Conservation (phyloP, 1,140 invertebrate genomes). For the Brachionus rotundiformis region DNA sequence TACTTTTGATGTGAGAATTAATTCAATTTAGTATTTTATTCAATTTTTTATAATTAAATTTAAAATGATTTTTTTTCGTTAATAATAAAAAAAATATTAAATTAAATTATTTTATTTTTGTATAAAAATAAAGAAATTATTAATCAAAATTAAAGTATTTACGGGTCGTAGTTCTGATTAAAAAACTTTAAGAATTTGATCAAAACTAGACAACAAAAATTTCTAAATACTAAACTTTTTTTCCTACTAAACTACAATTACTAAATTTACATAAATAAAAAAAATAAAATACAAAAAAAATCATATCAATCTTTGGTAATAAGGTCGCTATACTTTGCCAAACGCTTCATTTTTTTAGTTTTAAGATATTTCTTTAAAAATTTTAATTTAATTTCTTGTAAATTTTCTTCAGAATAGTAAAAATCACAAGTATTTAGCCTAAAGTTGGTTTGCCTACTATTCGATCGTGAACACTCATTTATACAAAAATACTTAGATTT, state of each 20-base stretch:
- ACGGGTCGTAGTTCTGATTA: not conserved
- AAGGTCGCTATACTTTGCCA: not conserved
- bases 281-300: not conserved
- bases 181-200: not conserved
- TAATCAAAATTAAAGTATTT: not conserved
- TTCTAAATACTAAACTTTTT: constrained; percentile 22
- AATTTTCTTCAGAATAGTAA: constrained; percentile 28
- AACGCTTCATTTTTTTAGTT: constrained; percentile 3
- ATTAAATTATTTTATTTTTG: not conserved
- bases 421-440: constrained; percentile 1
- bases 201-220: not conserved
- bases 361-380: not conserved
- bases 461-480: not conserved
- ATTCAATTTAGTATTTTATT: not conserved
- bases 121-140: not conserved
- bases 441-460: not conserved
- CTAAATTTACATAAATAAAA: not conserved
- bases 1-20: not conserved
- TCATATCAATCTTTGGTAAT: not conserved
- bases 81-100: not conserved
- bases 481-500: not conserved
- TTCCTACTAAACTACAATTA: constrained; percentile 33
- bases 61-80: not conserved
- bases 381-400: constrained; percentile 29
- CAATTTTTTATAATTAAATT: not conserved